Conservation (phyloP, 2,888 invertebrate species). For the Cosmorhoe ocellata region DNA sequence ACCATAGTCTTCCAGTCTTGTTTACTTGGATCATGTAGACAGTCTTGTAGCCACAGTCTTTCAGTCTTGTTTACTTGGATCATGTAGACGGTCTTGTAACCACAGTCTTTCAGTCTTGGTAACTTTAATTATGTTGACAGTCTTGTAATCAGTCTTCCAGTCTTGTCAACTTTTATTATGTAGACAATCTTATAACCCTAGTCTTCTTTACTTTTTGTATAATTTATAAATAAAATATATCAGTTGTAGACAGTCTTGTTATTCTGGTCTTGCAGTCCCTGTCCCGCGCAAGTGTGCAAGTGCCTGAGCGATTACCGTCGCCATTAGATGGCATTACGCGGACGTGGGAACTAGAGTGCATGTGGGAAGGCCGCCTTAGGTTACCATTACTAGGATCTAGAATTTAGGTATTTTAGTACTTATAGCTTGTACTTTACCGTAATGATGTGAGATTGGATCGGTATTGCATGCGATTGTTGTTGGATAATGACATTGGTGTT, state of each 20-base stretch:
- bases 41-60: too few relatives aligned
- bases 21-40: too few relatives aligned
- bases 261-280: slow-evolving; percentile 10
- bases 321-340: slow-evolving; percentile 54
- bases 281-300: slow-evolving; percentile 23
- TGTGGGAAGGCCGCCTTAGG: slow-evolving; percentile 45
- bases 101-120: too few relatives aligned
- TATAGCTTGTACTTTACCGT: slow-evolving; percentile 8
- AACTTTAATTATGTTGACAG: too few relatives aligned
- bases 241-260: background rate
- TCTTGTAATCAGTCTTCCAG: too few relatives aligned
- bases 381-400: slow-evolving; percentile 26
- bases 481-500: background rate
- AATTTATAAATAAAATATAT: too few relatives aligned
- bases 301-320: slow-evolving; percentile 30
- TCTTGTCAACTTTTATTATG: too few relatives aligned
- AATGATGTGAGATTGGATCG: slow-evolving; percentile 3
- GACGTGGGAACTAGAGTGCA: slow-evolving; percentile 63
- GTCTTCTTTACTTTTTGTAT: too few relatives aligned
- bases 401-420: slow-evolving; percentile 13
- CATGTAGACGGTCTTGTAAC: too few relatives aligned
- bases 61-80: too few relatives aligned
- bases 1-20: too few relatives aligned
- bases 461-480: slow-evolving; percentile 3
- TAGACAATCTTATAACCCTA: too few relatives aligned